A percentile compares a stretch with the other conserved stretches of the same genome.
These are phyloP conservation scores for Drosophila athabasca DNA, from an alignment of 1,140 invertebrate species.

Conservation along the genomic window DNA sequence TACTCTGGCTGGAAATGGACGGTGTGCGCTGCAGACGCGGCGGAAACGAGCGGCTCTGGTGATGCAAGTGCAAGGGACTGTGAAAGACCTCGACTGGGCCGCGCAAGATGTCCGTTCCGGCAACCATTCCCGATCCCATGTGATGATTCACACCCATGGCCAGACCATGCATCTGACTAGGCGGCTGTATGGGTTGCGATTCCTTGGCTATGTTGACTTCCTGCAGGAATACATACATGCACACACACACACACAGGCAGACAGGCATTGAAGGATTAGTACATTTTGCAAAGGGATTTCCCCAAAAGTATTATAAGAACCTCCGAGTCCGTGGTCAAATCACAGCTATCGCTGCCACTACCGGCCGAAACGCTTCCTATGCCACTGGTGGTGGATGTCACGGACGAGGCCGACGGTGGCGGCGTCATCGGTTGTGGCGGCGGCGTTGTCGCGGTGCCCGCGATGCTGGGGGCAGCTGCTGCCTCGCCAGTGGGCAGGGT, in stretches of 20 bases:
- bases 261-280: background rate
- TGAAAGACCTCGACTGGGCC: slow-evolving; percentile 77
- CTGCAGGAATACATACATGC: slow-evolving; percentile 79
- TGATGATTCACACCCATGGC: slow-evolving; percentile 43
- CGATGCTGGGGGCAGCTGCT: background rate
- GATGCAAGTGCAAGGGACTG: slow-evolving; percentile 81
- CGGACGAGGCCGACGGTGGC: slow-evolving; percentile 79
- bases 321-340: slow-evolving; percentile 82
- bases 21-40: slow-evolving; percentile 87
- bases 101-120: slow-evolving; percentile 74
- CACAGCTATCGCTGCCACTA: slow-evolving; percentile 81
- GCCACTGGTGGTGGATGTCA: slow-evolving; percentile 81
- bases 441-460: slow-evolving; percentile 61
- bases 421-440: slow-evolving; percentile 84
- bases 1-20: slow-evolving; percentile 92
- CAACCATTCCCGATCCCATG: slow-evolving; percentile 56
- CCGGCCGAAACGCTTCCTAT: slow-evolving; percentile 78
- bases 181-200: slow-evolving; percentile 86
- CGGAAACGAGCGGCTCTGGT: slow-evolving; percentile 83
- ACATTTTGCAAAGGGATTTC: no score
- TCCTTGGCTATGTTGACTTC: slow-evolving; percentile 88
- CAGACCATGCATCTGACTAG: slow-evolving; percentile 56
- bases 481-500: slow-evolving; percentile 38
- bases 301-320: slow-evolving; percentile 38
- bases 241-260: no score